Base-by-base conservation (phyloP, 30 jellyfish, hydroid and myxozoan genomes). In the Pseudorhiza aurosa region DNA sequence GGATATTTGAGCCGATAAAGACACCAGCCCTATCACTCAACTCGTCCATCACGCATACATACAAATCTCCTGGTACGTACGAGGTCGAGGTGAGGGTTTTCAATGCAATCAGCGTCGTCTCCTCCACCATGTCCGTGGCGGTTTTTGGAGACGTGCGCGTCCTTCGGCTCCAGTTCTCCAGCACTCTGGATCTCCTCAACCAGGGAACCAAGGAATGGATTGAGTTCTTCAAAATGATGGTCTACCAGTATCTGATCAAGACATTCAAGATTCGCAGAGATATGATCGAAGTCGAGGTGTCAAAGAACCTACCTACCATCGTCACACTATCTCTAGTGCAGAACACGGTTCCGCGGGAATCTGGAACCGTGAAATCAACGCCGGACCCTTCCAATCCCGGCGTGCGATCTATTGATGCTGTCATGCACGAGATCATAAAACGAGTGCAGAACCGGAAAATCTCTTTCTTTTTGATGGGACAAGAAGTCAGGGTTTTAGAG, bases 71-170 rank as follows among this genome's bases (percentile, higher is more conserved):
- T 2, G 95, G 95, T 7, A 68, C 95, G 4, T 83, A 68, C 51
- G 95, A 83, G 50, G 95, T 83, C 22, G 95, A 83, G n/a, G 95
- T 70, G 8, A 79, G 78, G 26, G 95, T 83, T 5, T 65, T 83
- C 57, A 83, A 83, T 70, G 87, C 95, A 12, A 71, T 83, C 14
- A 58, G 95, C 29, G 86, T 83, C 1, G 82, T 83, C 0, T 72
- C 95, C 11, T 33, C 85, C 8, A 68, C 95, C 1, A 56, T 36
- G 32, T 64, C 84, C 25, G 95, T 83, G 4, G 59, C 82, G 1
- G 95, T 83, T 15, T 83, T 30, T 58, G 95, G 85, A 18, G 87
- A 68, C 44, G 95, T 83, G 19, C 84, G 87, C 8, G 95, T 65
- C 26, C 21, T 83, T 1, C 26, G 46, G 28, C 68, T 83, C 14